phyloP scores from a whole-genome alignment of 2,888 invertebrate genomes.

The Drosophila trichaetosa region DNA sequence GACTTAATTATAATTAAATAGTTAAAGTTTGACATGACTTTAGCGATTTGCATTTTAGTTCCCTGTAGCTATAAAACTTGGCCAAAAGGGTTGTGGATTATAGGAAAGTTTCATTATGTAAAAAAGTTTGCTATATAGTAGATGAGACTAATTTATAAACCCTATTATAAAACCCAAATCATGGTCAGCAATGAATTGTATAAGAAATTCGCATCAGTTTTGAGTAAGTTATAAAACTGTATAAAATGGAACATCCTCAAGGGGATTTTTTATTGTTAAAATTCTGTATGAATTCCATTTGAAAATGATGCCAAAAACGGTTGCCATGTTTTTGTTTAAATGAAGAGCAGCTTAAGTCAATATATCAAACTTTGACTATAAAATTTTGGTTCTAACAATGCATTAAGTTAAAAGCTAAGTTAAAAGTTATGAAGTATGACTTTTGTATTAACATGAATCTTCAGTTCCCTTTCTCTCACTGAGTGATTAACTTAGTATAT shows the following conservation, averaged over 20 bases:
- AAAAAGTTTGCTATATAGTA: background rate
- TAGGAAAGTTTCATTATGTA: background rate
- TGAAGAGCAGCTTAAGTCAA: background rate
- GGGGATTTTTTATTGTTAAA: background rate
- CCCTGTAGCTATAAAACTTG: background rate
- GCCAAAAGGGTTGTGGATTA: background rate
- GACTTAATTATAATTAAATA: background rate
- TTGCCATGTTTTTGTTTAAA: background rate
- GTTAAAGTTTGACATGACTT: background rate
- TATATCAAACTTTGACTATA: background rate
- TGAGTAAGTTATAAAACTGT: background rate
- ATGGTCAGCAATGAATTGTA: background rate
- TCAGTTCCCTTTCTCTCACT: background rate
- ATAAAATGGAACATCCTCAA: background rate
- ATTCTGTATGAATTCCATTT: background rate
- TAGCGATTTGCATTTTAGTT: background rate
- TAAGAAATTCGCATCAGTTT: background rate
- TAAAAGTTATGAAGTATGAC: background rate
- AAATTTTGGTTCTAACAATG: background rate
- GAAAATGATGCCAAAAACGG: background rate
- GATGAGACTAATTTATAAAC: background rate
- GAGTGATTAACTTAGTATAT: background rate
- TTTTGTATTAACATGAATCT: background rate
- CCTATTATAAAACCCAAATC: background rate
- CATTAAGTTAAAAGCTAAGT: background rate